These are phyloP conservation scores for Mormyrus lacerda DNA, from an alignment of 2,113 vertebrate species.

Conservation along the genomic window DNA sequence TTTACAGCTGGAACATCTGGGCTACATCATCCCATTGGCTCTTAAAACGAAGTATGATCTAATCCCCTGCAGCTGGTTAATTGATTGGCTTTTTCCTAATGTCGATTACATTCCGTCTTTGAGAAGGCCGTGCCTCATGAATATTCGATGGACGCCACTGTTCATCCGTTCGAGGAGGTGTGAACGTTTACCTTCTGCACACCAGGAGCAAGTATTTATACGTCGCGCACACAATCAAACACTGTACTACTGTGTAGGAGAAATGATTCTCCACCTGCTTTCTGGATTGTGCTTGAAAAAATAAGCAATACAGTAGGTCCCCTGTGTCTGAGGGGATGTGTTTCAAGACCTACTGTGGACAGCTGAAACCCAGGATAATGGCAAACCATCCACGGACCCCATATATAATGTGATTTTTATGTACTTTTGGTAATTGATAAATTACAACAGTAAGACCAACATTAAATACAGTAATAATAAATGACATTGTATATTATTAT, in stretches of 20 bases:
- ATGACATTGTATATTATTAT: neutral
- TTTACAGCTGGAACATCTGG: constrained; percentile 42
- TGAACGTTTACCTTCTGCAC: constrained; percentile 1
- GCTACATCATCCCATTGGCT: constrained; percentile 33
- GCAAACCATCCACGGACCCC: neutral
- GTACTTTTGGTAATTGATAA: neutral
- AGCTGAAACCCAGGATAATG: neutral
- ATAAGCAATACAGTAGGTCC: neutral
- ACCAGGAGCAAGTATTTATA: neutral
- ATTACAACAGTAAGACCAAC: neutral
- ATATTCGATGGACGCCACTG: constrained; percentile 42
- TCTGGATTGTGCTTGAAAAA: neutral
- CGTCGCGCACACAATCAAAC: neutral
- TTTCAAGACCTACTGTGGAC: neutral
- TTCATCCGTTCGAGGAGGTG: neutral
- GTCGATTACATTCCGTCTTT: constrained; percentile 42
- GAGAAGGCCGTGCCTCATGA: constrained; percentile 26
- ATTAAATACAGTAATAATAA: neutral
- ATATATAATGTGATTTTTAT: neutral
- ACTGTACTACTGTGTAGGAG: neutral
- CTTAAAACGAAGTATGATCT: constrained; percentile 29
- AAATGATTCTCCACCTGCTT: neutral
- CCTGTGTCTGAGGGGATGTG: neutral
- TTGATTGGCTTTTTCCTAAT: constrained; percentile 44
- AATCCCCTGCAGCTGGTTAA: constrained; percentile 42